Base-by-base conservation (phyloP, 2,888 invertebrate species). In the Lithosia quadra region DNA sequence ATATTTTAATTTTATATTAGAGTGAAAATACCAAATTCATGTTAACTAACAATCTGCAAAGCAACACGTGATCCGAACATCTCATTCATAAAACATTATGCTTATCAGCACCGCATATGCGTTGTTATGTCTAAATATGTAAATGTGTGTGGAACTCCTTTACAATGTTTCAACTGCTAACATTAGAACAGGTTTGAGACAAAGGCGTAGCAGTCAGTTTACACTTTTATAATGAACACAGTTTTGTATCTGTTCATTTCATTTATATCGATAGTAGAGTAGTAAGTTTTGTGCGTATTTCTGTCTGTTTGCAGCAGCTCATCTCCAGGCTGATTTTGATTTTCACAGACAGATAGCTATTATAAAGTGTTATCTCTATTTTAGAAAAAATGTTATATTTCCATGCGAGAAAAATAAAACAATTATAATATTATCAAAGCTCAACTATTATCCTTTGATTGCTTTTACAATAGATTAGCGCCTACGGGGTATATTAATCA, bases 41-140 rank as follows among this genome's bases (percentile, higher is more conserved):
- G n/a, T 49, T n/a, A 49, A 49, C 39, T 61, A 15, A 34, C 33
- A 53, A 13, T 24, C 18, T 58, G 22, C 22, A 21, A 36, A 59
- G 70, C 69, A 68, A 69, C 60, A 67, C 69, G 65, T 73, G 69
- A n/a, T 59, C 8, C n/a, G 34, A 59, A 71, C 72, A 74, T 65
- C 75, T 77, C 75, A 80, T 82, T 74, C 72, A 77, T 80, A 80
- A 81, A 76, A 80, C 79, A 83, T 80, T 69, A 75, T 67, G 72
- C 56, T 64, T 58, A 68, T 69, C 69, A 72, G 63, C 62, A 34
- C 68, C 55, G 65, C 57, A 28, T 58, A 63, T 28, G 62, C 67
- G 67, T 67, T 63, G 65, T 55, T 61, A 67, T 39, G 49, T 71
- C 61, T n/a, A n/a, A 49, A n/a, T 49, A 49, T 49, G 49, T 49